Base-by-base conservation (phyloP, 2,113 vertebrate species). In the Anolis carolinensis region DNA sequence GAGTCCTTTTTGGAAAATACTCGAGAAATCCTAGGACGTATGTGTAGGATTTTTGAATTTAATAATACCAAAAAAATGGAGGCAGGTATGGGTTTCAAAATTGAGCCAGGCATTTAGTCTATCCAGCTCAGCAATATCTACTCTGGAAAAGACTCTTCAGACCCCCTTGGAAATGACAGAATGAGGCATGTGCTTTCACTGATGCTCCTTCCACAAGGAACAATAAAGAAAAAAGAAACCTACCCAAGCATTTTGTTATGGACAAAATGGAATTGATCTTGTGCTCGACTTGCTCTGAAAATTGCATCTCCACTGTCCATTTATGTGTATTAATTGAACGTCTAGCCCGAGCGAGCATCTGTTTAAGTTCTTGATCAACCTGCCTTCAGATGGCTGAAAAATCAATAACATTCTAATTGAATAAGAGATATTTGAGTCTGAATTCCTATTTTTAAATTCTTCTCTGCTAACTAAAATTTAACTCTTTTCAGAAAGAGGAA, bases 361-460 rank as follows among this genome's bases (percentile, higher is more conserved):
- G 93, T 90, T 95, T 95, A 95, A 94, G 90, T 83, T 91, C 90
- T 89, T 93, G 91, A 89, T 94, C 93, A 93, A 93, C 90, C 91
- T 81, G 68, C 89, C 82, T 88, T 85, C 5, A 36, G 86, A 90
- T 82, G 79, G 78, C 89, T 89, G 87, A 2, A 77, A 67, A 90
- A 95, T 94, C 94, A 92, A 93, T 94, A 91, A 86, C 77, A 86
- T 82, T 88, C 91, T 93, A 91, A 95, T 94, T 92, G 88, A 94
- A 95, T 94, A 95, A 94, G 91, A 87, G 86, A 87, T 86, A 86
- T 86, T 91, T 93, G 79, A 84, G 84, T 82, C 39, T 80, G 81
- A 44, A 36, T 93, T 87, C 86, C 55, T 74, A 81, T 50, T 80
- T 80, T 55, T 48, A 72, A 55, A n/a, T 71, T 79, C 86, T 36